A percentile compares a stretch with the other conserved stretches of the same genome.
Conservation (phyloP, 2,888 invertebrate species). For the Odontocolon sp. region DNA sequence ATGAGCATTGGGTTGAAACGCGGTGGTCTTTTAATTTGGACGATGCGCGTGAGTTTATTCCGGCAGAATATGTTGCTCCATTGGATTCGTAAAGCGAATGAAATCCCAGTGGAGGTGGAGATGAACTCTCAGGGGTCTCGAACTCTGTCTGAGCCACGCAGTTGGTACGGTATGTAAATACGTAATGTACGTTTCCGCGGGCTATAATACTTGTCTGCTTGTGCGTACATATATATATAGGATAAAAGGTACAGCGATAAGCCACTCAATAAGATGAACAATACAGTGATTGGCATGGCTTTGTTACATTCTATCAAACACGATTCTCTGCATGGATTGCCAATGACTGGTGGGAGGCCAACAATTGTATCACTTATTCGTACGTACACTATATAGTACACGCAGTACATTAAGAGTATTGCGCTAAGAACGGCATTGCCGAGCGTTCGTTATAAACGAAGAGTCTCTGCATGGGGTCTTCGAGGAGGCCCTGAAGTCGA, state of each 20-base stretch:
- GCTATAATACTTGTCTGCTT: not conserved
- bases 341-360: too few species aligned
- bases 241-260: too few species aligned
- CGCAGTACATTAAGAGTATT: slow-evolving; percentile 37
- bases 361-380: too few species aligned
- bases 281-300: too few species aligned
- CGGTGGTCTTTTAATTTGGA: slow-evolving; percentile 4
- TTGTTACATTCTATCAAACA: too few species aligned
- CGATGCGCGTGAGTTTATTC: slow-evolving; percentile 19
- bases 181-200: slow-evolving; percentile 57
- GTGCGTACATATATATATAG: slow-evolving; percentile 7
- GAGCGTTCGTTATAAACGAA: slow-evolving; percentile 73
- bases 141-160: slow-evolving; percentile 2
- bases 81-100: not conserved
- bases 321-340: too few species aligned
- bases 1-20: slow-evolving; percentile 12
- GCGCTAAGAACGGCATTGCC: slow-evolving; percentile 69
- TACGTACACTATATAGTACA: not conserved
- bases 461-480: slow-evolving; percentile 73
- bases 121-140: slow-evolving; percentile 31
- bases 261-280: too few species aligned
- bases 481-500: slow-evolving; percentile 66
- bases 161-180: slow-evolving; percentile 22
- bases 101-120: slow-evolving; percentile 3
- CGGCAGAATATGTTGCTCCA: not conserved